Evolutionary conservation across 2,888 invertebrate genomes (phyloP), one percentile per base, ranked within the genome.

Genomic region (Seira ritae): DNA sequence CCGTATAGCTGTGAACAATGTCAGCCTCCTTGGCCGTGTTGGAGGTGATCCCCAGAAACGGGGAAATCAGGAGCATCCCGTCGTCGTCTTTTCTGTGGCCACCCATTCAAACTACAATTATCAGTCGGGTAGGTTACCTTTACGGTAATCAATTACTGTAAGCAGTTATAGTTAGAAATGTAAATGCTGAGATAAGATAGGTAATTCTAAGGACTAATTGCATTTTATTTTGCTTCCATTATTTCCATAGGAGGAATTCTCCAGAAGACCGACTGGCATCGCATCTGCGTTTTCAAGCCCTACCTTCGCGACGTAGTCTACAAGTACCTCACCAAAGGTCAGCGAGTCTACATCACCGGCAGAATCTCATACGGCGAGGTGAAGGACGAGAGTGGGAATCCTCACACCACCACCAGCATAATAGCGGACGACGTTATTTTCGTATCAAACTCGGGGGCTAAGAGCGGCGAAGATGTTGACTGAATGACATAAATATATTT

Each of bases 241-340:
- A 60, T 60, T 60, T 60, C 84, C 86, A 92, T 93, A 90, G 97
- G 96, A 3, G 96, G 96, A 88, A 92, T 95, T 90, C 91, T 95
- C 73, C 96, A 97, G 90, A 94, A 95, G 89, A 97, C 97, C 8
- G 97, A 97, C 88, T 98, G 98, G 98, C 98, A 98, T 91, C 93
- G 96, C 89, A 91, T 98, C 70, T 95, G 95, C 89, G 95, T 97
- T 6, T 98, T 98, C 90, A 96, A 94, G 90, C 97, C 96, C 1
- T 93, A 93, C 76, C 92, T 98, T 0, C 92, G 97, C 55, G 96
- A 97, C 31, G 93, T 93, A 0, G 95, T 96, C 0, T 94, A 95
- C 90, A 94, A 94, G 90, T 96, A 94, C 90, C 90, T 97, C 79
- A 95, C 94, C 89, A 97, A 97, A 91, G 98, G 98, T 0, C 96